Evolutionary conservation across 2,113 vertebrate genomes (phyloP), one percentile per base, ranked within the genome.

Genomic region (Cyanoramphus novaezelandiae): DNA sequence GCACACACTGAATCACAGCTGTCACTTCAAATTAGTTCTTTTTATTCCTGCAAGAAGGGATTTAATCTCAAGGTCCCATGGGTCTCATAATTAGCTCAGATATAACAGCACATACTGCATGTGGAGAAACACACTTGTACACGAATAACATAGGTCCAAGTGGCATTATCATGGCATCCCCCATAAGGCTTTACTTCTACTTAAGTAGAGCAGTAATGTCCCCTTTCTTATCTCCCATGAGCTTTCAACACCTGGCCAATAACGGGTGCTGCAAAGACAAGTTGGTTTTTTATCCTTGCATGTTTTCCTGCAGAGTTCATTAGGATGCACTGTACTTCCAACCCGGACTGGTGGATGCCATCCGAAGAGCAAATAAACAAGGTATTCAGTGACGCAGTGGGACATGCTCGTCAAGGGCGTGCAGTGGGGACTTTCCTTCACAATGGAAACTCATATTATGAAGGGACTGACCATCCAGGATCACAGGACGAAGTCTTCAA

Each of bases 301-400:
- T 96, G 47, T 97, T 63, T 96, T 87, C 77, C 95, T 77, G 67
- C 98, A 99, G 99, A 99, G 97, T 99, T 99, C 98, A 99, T 99
- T 98, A 99, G 99, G 97, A 99, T 99, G 99, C 99, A 99, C 83
- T 99, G 99, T 91, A 99, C 99, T 89, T 99, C 99, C 94, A 99
- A 99, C 97, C 99, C 98, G 0, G 99, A 99, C 97, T 99, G 99
- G 99, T 99, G 99, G 99, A 99, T 99, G 99, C 99, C 99, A 2
- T 99, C 99, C 0, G 99, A 99, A 94, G 99, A 99, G 97, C 99
- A 99, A 96, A 99, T 99, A 86, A 99, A 99, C 98, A 99, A 99
- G 93, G 99, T 99, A 35, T 99, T 99, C 98, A 99, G 99, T 6
- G 99, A 99, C 0, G 99, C 99, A 0, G 99, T 99, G 41, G 99